A percentile compares a stretch with the other conserved stretches of the same genome.
These are phyloP conservation scores for Cheilosia soror DNA, from an alignment of 2,888 invertebrate species.

Conservation along the genomic window DNA sequence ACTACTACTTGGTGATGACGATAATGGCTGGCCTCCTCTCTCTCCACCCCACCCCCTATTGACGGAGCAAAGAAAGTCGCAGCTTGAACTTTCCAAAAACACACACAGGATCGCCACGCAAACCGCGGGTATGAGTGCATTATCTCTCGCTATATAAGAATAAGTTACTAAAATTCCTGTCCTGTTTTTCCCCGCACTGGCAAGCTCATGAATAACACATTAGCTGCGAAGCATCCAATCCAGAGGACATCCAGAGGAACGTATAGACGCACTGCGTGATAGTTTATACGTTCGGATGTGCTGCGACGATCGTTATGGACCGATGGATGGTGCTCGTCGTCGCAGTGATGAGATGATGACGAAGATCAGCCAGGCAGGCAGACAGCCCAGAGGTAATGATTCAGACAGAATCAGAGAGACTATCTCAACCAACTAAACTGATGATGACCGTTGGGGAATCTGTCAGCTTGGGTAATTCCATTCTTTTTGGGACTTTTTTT, in stretches of 20 bases:
- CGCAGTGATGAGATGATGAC: constrained; percentile 74
- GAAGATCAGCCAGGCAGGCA: constrained; percentile 75
- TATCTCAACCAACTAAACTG: constrained; percentile 69
- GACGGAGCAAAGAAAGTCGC: constrained; percentile 64
- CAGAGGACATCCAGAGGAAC: constrained; percentile 46
- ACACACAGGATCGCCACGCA: constrained; percentile 60
- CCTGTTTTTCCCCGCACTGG: constrained; percentile 69
- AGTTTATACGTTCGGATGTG: constrained; percentile 71
- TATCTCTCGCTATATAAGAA: constrained; percentile 73
- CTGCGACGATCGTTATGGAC: constrained; percentile 73
- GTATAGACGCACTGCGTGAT: constrained; percentile 70
- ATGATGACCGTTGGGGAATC: constrained; percentile 69
- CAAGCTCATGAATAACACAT: constrained; percentile 74
- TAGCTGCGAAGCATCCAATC: constrained; percentile 61
- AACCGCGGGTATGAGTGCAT: constrained; percentile 70
- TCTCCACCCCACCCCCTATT: constrained; percentile 4
- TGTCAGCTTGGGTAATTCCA: constrained; percentile 64
- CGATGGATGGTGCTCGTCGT: constrained; percentile 64
- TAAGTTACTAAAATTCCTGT: constrained; percentile 75
- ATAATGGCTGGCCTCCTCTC: constrained; percentile 45
- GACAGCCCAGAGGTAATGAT: constrained; percentile 75
- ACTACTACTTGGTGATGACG: constrained; percentile 66
- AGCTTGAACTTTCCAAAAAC: constrained; percentile 71
- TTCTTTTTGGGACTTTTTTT: constrained; percentile 51
- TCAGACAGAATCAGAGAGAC: constrained; percentile 71